phyloP scores from a whole-genome alignment of 2,113 vertebrate species.

The Eupsittula cactorum region DNA sequence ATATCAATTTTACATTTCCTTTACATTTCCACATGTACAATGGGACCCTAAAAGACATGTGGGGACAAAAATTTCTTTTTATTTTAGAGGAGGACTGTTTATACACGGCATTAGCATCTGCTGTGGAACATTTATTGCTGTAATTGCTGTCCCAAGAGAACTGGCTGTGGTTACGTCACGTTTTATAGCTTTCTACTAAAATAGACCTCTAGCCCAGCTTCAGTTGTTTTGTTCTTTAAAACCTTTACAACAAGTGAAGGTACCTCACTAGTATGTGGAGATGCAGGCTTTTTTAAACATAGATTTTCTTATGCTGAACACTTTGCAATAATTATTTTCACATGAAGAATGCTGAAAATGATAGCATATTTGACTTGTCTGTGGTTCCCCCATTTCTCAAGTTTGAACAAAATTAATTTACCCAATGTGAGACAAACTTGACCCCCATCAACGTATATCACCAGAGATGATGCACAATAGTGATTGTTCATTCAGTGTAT shows the following conservation, averaged over 20 bases:
- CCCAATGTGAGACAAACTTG: background rate
- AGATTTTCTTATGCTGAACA: background rate
- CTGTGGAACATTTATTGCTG: constrained; percentile 60
- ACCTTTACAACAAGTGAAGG: background rate
- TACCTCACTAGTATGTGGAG: background rate
- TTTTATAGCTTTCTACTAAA: constrained; percentile 58
- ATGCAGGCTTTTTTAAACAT: background rate
- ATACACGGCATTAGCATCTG: constrained; percentile 56
- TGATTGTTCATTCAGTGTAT: background rate
- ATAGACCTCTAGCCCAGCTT: constrained; percentile 23
- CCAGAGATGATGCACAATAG: background rate
- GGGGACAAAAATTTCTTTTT: constrained; percentile 38
- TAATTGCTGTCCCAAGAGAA: constrained; percentile 62
- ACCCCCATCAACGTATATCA: background rate
- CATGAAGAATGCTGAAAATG: background rate
- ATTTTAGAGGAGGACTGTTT: constrained; percentile 51
- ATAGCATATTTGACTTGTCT: background rate
- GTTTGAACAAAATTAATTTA: background rate
- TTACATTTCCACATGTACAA: constrained; percentile 30
- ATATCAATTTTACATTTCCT: constrained; percentile 62
- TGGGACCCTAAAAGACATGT: constrained; percentile 1
- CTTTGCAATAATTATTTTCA: background rate
- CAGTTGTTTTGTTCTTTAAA: constrained; percentile 26
- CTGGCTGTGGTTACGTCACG: constrained; percentile 5
- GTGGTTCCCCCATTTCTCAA: background rate